phyloP scores from a whole-genome alignment of 2,888 invertebrate genomes.

The Drosophila fulvimacula region DNA sequence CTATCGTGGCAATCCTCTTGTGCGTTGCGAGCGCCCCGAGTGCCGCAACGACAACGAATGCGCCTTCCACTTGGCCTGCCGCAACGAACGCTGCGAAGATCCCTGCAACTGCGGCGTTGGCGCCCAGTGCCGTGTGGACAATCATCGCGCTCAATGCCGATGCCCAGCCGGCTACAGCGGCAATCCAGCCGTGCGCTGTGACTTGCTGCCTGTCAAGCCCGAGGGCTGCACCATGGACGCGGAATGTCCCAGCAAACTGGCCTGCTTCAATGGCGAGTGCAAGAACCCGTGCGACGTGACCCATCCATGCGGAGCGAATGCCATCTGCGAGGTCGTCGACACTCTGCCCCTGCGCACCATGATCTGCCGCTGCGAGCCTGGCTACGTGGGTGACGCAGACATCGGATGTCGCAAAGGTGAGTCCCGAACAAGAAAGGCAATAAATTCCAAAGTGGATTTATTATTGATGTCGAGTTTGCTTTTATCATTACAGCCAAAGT shows the following conservation, averaged over 20 bases:
- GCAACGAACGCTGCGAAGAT: conserved; percentile 91
- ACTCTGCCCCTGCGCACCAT: conserved; percentile 94
- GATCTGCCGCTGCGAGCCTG: conserved; percentile 93
- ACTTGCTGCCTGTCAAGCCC: conserved; percentile 86
- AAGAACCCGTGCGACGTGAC: conserved; percentile 92
- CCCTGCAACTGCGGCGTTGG: conserved; percentile 93
- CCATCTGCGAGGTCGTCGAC: conserved; percentile 93
- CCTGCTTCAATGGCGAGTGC: conserved; percentile 92
- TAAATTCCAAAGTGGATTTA: background rate
- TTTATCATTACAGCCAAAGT: conserved; percentile 69
- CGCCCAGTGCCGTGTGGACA: conserved; percentile 91
- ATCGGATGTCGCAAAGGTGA: conserved; percentile 92
- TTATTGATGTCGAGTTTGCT: conserved; percentile 59
- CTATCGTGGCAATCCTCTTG: conserved; percentile 92
- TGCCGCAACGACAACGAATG: conserved; percentile 92
- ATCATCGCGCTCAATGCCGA: conserved; percentile 91
- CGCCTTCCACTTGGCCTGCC: conserved; percentile 91
- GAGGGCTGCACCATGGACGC: conserved; percentile 91
- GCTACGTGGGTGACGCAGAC: conserved; percentile 94
- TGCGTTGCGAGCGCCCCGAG: conserved; percentile 91
- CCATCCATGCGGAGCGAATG: conserved; percentile 92
- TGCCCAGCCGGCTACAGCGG: conserved; percentile 93
- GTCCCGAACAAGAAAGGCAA: background rate
- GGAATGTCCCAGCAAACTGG: conserved; percentile 93
- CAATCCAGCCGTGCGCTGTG: conserved; percentile 90